Evolutionary conservation across 2,888 invertebrate species (phyloP).

Genomic region (Apamea sordens): DNA sequence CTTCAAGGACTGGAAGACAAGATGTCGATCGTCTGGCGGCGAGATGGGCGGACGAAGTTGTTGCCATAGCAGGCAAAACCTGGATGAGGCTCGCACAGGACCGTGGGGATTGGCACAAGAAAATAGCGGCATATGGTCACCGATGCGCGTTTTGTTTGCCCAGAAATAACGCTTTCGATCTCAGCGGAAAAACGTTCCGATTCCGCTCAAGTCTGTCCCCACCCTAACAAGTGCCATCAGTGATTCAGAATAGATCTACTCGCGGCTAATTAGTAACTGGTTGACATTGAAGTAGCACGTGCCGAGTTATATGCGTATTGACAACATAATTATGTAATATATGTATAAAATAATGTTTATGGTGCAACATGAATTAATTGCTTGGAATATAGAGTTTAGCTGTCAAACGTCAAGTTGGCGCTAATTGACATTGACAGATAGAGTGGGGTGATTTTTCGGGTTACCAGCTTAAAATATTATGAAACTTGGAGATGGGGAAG

Average conservation of each 20-base stretch:
- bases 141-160: no score
- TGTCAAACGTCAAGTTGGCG: constrained; percentile 24
- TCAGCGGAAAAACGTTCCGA: no score
- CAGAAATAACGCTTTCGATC: no score
- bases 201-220: no score
- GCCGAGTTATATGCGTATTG: constrained; percentile 27
- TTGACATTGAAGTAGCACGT: constrained; percentile 59
- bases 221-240: constrained; percentile 21
- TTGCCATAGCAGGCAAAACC: no score
- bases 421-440: constrained; percentile 40
- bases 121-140: no score
- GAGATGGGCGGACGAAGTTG: no score
- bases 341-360: background rate
- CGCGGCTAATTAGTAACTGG: constrained; percentile 41
- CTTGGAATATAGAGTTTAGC: background rate
- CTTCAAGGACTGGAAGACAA: no score
- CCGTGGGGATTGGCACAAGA: no score
- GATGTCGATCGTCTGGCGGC: no score
- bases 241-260: constrained; percentile 21
- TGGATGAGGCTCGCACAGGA: no score
- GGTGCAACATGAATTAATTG: constrained; percentile 12
- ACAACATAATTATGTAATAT: constrained; percentile 46
- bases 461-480: constrained; percentile 8
- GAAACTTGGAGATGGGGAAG: background rate
- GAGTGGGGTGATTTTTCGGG: background rate